These are phyloP conservation scores for Eptesicus fuscus DNA, from an alignment of 2,113 vertebrate species.

Conservation along the genomic window DNA sequence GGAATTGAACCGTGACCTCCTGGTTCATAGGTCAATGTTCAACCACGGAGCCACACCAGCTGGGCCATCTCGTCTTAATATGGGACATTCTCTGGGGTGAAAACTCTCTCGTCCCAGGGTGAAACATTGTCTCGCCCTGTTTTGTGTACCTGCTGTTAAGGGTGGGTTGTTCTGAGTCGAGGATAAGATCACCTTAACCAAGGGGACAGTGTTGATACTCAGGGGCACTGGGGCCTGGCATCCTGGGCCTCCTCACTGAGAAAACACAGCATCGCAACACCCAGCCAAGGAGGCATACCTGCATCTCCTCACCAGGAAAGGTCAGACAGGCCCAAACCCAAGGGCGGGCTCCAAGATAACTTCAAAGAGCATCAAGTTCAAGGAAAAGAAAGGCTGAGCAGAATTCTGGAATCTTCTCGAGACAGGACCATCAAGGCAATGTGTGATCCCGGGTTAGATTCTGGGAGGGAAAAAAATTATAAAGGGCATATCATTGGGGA, in stretches of 20 bases:
- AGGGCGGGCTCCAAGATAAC: not conserved
- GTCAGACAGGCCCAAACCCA: not conserved
- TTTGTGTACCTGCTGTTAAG: not conserved
- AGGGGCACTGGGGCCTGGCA: fast-evolving
- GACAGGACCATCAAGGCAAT: fast-evolving
- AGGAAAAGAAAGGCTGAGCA: not conserved
- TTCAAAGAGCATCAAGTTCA: not conserved
- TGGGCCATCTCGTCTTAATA: not conserved
- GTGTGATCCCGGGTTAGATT: not conserved
- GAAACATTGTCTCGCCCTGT: not conserved
- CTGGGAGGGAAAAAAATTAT: not conserved
- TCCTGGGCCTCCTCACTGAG: not conserved
- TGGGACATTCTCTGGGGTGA: not conserved
- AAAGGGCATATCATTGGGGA: not conserved
- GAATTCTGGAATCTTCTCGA: not conserved
- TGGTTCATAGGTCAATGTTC: too few species aligned
- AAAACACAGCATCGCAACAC: not conserved
- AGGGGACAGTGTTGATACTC: too few species aligned
- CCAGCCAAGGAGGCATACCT: not conserved
- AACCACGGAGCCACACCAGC: too few species aligned
- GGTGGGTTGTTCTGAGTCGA: not conserved
- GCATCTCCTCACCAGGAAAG: not conserved
- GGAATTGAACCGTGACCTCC: too few species aligned
- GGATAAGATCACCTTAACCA: not conserved
- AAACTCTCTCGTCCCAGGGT: not conserved